These are phyloP conservation scores for Rhadinocentrus ornatus DNA, from an alignment of 2,797 vertebrate species.

Conservation along the genomic window DNA sequence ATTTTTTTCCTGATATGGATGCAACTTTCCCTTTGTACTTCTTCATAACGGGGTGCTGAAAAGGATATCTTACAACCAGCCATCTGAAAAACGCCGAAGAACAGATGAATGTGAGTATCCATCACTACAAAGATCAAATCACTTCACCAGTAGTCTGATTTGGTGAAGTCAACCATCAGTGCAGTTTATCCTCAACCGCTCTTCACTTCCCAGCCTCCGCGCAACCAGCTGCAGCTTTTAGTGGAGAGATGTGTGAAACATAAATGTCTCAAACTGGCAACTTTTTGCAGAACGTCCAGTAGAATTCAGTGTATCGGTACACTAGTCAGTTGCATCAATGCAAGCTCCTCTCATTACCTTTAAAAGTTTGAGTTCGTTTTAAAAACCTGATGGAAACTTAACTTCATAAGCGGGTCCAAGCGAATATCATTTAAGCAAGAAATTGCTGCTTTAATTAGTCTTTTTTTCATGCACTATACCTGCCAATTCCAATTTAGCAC, in stretches of 20 bases:
- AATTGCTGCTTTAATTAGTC: background rate
- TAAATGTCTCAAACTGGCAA: background rate
- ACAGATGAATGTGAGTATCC: conserved; percentile 84
- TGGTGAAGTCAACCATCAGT: conserved; percentile 16
- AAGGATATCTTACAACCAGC: conserved; percentile 25
- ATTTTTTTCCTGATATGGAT: conserved; percentile 74
- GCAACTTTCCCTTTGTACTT: conserved; percentile 60
- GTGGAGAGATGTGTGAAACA: background rate
- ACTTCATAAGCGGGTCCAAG: background rate
- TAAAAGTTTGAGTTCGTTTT: background rate
- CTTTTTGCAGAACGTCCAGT: background rate
- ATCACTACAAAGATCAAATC: background rate
- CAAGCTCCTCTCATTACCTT: background rate
- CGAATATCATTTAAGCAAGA: background rate
- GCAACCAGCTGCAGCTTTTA: background rate
- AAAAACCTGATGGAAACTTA: background rate
- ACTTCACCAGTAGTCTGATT: conserved; percentile 9
- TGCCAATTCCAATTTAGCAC: background rate
- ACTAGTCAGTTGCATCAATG: background rate
- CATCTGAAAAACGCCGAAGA: conserved; percentile 44
- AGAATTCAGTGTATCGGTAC: background rate
- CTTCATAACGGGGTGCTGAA: conserved; percentile 35
- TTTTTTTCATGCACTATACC: background rate
- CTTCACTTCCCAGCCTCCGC: background rate
- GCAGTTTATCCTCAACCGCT: background rate